Base-by-base conservation (phyloP, 2,113 vertebrate species). In the Xiphophorus hellerii region DNA sequence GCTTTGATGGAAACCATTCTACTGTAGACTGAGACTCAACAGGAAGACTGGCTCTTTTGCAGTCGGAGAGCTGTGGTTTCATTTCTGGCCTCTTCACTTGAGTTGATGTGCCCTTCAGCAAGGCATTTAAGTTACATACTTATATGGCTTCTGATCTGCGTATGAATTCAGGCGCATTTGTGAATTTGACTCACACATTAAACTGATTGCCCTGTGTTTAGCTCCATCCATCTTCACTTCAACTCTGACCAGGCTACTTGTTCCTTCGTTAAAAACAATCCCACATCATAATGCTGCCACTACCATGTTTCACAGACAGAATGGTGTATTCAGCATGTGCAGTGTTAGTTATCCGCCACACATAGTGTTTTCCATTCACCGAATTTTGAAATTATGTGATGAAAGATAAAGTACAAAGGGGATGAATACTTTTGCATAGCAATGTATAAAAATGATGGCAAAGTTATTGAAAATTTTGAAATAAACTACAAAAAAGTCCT, bases 401-500 rank as follows among this genome's bases (percentile, higher is more conserved):
- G 10, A 58, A 58, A n/a, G 25, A n/a, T n/a, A 58, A 58, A 25
- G 20, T 58, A 3, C 22, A 25, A 25, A 58, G 7, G 2, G 25
- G 2, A 10, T 48, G 25, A 17, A 25, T 58, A 58, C 22, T n/a
- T n/a, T 58, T 58, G 25, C 25, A 8, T 10, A 10, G 51, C 7
- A 25, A 7, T 58, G 51, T 58, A n/a, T 58, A 3, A 58, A 8
- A 58, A 58, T 10, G 22, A 25, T 10, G 51, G 9, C 25, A n/a
- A 54, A 58, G 7, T n/a, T 25, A n/a, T 25, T n/a, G 25, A 30
- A 62, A 0, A 8, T 20, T 20, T 17, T 48, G 17, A 48, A 48
- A 30, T 62, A 30, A 7, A 30, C 11, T 51, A 71, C 48, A 76
- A n/a, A 28, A 64, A 61, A 73, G 22, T 58, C 39, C 71, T 72